These are phyloP conservation scores for Sebastes fasciatus DNA, from an alignment of 2,113 vertebrate genomes.

Conservation along the genomic window DNA sequence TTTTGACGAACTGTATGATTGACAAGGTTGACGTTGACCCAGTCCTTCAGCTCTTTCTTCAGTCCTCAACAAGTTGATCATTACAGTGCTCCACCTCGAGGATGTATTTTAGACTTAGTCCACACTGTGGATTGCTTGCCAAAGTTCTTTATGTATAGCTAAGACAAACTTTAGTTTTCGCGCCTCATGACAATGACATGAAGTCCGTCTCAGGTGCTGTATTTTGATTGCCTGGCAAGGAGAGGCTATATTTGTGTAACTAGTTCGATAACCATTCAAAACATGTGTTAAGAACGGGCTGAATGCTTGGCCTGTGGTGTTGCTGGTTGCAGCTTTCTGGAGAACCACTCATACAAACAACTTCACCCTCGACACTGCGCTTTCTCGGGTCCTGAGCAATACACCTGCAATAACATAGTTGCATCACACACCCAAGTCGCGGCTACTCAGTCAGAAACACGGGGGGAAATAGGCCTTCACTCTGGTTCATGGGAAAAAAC, in stretches of 20 bases:
- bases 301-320: too few relatives aligned
- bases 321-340: too few relatives aligned
- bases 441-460: too few relatives aligned
- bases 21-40: constrained; percentile 53
- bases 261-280: too few relatives aligned
- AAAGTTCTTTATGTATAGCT: background rate
- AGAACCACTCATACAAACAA: too few relatives aligned
- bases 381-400: too few relatives aligned
- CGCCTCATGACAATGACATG: background rate
- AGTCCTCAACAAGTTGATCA: constrained; percentile 47
- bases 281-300: too few relatives aligned
- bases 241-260: background rate
- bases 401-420: too few relatives aligned
- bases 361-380: too few relatives aligned
- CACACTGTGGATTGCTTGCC: background rate
- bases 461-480: too few relatives aligned
- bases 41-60: constrained; percentile 34
- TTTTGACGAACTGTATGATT: constrained; percentile 62
- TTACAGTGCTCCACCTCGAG: constrained; percentile 41
- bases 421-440: too few relatives aligned
- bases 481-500: too few relatives aligned
- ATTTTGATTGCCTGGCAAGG: constrained; percentile 3
- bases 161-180: background rate
- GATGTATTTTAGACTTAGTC: constrained; percentile 48
- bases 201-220: background rate